A percentile compares a stretch with the other conserved stretches of the same genome.
phyloP scores from a whole-genome alignment of 2,113 vertebrate species.

The Leucopsar rothschildi region DNA sequence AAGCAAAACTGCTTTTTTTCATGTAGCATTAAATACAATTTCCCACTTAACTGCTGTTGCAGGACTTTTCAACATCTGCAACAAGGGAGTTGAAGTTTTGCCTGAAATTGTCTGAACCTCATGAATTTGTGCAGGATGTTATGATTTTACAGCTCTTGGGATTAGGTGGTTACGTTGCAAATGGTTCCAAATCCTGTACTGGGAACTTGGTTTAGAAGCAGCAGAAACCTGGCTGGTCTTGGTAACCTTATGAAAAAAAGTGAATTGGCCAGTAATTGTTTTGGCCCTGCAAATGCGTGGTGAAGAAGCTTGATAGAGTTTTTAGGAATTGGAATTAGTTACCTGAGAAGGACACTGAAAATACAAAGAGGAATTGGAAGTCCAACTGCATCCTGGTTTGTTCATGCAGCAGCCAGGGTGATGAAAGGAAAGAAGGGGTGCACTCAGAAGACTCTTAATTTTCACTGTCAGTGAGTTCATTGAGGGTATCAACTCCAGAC shows the following conservation, averaged over 20 bases:
- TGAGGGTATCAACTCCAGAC: not conserved
- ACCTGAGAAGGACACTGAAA: not conserved
- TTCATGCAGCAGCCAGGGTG: not conserved
- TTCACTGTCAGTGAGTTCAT: not conserved
- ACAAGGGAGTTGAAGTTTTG: not conserved
- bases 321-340: not conserved
- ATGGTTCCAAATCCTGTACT: not conserved
- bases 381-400: not conserved
- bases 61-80: not conserved
- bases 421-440: not conserved
- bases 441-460: not conserved
- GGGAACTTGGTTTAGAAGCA: not conserved
- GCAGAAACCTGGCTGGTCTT: not conserved
- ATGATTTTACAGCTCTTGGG: not conserved
- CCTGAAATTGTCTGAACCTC: not conserved
- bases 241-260: not conserved
- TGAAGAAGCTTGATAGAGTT: not conserved
- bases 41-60: not conserved
- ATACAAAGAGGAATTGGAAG: not conserved
- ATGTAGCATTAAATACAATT: not conserved
- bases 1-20: not conserved
- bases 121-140: not conserved
- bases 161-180: not conserved
- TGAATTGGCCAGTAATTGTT: not conserved
- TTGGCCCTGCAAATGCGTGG: not conserved